Percentiles rank a stretch among this genome's conserved stretches.
phyloP scores from a whole-genome alignment of 1,140 invertebrate species.

The Teleopsis dalmanni region DNA sequence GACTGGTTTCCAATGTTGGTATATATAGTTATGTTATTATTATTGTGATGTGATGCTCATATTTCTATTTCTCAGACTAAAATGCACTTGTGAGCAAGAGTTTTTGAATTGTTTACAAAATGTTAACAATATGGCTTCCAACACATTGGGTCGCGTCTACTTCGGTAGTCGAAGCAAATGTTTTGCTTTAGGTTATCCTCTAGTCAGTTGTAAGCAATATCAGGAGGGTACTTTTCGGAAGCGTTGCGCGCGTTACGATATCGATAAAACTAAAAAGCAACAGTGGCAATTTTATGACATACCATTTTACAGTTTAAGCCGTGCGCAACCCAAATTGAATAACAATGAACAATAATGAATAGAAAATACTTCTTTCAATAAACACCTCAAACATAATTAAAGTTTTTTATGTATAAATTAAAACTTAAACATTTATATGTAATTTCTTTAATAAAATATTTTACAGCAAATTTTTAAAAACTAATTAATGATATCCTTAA shows the following conservation, averaged over 20 bases:
- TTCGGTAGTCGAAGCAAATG: slow-evolving; percentile 62
- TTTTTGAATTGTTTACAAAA: slow-evolving; percentile 59
- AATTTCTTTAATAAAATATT: no score
- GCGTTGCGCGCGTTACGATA: slow-evolving; percentile 50
- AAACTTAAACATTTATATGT: no score
- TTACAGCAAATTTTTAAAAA: no score
- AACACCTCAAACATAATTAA: no score
- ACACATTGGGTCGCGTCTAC: slow-evolving; percentile 57
- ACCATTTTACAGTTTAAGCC: slow-evolving; percentile 35
- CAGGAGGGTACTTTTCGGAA: slow-evolving; percentile 30
- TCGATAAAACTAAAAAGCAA: slow-evolving; percentile 46
- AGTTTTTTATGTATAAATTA: no score
- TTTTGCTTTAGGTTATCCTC: slow-evolving; percentile 59
- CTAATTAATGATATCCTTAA: slow-evolving; percentile 39
- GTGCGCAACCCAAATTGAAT: no score
- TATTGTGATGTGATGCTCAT: background rate
- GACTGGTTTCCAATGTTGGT: slow-evolving; percentile 50
- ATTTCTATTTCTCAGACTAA: slow-evolving; percentile 41
- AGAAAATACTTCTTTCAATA: no score
- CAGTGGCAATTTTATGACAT: slow-evolving; percentile 55
- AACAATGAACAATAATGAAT: no score
- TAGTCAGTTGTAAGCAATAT: slow-evolving; percentile 48
- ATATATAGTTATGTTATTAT: background rate
- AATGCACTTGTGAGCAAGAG: slow-evolving; percentile 60
- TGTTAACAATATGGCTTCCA: slow-evolving; percentile 46